Evolutionary conservation across 2,797 vertebrate species (phyloP).

Genomic region (Periparus ater): DNA sequence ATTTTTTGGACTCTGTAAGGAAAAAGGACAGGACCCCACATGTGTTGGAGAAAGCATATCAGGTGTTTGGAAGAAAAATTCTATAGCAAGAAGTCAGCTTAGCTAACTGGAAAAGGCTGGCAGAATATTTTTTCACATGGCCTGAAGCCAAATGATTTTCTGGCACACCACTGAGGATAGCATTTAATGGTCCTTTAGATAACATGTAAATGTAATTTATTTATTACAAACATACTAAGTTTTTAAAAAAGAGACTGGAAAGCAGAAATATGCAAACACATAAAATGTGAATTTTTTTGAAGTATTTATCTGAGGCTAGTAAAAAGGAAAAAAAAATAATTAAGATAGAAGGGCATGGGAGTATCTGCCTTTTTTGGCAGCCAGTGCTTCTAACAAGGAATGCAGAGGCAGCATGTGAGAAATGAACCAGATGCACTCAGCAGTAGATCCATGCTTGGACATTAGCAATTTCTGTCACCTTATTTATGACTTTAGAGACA

Average conservation of each 20-base stretch:
- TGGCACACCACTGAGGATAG: background rate
- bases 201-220: background rate
- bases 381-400: background rate
- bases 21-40: background rate
- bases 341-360: background rate
- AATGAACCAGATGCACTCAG: background rate
- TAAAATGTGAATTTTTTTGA: background rate
- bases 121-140: background rate
- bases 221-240: background rate
- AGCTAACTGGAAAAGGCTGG: background rate
- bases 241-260: background rate
- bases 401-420: background rate
- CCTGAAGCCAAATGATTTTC: conserved; percentile 1
- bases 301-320: background rate
- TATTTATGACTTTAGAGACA: background rate
- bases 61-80: background rate
- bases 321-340: background rate
- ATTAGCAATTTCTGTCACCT: background rate
- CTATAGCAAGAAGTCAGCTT: background rate
- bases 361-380: background rate
- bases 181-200: background rate
- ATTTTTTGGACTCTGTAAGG: background rate
- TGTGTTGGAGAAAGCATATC: background rate
- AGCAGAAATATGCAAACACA: background rate
- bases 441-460: background rate